Base-by-base conservation (phyloP, 1,140 invertebrate genomes). In the Proales similis region DNA sequence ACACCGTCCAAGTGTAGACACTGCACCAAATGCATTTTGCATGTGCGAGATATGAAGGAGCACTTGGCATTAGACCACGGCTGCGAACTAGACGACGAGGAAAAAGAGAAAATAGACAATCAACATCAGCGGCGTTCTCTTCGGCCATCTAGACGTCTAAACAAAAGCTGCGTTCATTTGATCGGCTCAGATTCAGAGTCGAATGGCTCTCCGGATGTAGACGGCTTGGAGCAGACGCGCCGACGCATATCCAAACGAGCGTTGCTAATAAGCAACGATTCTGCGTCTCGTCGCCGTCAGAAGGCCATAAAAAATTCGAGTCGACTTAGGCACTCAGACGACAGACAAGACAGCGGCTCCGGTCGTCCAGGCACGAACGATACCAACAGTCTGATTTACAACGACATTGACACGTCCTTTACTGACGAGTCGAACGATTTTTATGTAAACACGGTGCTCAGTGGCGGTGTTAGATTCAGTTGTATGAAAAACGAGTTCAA, bases 1-100 rank as follows among this genome's bases (percentile, higher is more conserved):
- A 48, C 49, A 27, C 46, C 43, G 20, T 48, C 45, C 17, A 63
- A 63, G 32, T 63, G 43, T 38, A 63, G 49, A 39, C 61, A 63
- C 39, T 63, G 61, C 39, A 36, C 27, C 6, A 63, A 63, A 48
- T 63, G 61, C 19, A 48, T 48, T 26, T 29, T 63, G 7, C 61
- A 63, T 48, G 27, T 63, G 5, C 12, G 32, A 36, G 14, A 36
- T 7, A 63, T 63, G 45, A 63, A 63, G 30, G 61, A 63, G n/a
- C 61, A 63, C 30, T 24, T 63, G 30, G 7, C 24, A 7, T 36
- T 27, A 20, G 61, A 63, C 29, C 61, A 63, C 32, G 45, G 45
- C 17, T 57, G 36, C 27, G 45, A 42, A 26, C 9, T 26, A 5
- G 32, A 12, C 19, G 27, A 5, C 27, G 11, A 1, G 14, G 48